These are phyloP conservation scores for Tipula vernalis DNA, from an alignment of 2,888 invertebrate species.

Conservation along the genomic window DNA sequence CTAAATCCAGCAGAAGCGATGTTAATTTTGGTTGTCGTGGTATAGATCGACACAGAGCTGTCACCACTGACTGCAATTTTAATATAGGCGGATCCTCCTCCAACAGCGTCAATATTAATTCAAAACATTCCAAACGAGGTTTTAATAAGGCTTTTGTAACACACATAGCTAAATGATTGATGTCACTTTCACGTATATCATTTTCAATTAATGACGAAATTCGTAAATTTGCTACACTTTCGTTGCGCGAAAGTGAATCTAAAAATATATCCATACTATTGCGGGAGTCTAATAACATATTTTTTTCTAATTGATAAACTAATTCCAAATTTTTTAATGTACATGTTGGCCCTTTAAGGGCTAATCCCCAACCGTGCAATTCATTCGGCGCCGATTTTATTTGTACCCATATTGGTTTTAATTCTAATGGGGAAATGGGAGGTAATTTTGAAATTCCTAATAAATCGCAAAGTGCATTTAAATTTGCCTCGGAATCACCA, in stretches of 20 bases:
- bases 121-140: slow-evolving; percentile 39
- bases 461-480: slow-evolving; percentile 39
- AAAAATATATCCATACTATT: slow-evolving; percentile 38
- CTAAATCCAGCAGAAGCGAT: slow-evolving; percentile 41
- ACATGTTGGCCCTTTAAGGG: slow-evolving; percentile 36
- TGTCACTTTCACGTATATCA: slow-evolving; percentile 40
- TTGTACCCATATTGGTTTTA: slow-evolving; percentile 27
- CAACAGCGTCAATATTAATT: slow-evolving; percentile 40
- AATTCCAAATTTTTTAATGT: slow-evolving; percentile 39
- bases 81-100: slow-evolving; percentile 39
- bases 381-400: slow-evolving; percentile 38
- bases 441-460: slow-evolving; percentile 37
- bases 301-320: slow-evolving; percentile 38
- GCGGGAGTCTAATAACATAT: slow-evolving; percentile 25
- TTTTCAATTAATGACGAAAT: slow-evolving; percentile 40
- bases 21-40: slow-evolving; percentile 30
- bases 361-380: slow-evolving; percentile 40
- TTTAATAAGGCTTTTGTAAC: slow-evolving; percentile 37
- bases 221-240: slow-evolving; percentile 39
- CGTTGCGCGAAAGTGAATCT: slow-evolving; percentile 38
- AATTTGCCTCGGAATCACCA: slow-evolving; percentile 39
- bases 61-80: slow-evolving; percentile 41
- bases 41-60: slow-evolving; percentile 35
- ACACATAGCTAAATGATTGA: slow-evolving; percentile 36
- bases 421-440: slow-evolving; percentile 30